Base-by-base conservation (phyloP, 2,888 invertebrate genomes). In the Drosophila anceps region DNA sequence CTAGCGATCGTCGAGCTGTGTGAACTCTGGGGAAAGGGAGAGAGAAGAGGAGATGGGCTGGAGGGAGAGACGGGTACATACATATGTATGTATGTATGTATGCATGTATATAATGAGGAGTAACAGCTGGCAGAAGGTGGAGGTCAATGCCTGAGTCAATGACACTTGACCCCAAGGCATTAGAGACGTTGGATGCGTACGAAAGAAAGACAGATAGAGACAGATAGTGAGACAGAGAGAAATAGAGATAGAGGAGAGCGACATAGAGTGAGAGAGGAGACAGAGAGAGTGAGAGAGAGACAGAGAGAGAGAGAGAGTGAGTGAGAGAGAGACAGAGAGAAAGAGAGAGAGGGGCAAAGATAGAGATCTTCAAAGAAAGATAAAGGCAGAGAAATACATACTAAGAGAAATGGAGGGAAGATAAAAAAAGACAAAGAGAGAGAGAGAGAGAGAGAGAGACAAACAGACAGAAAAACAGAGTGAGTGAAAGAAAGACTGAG, bases 131-230 rank as follows among this genome's bases (percentile, higher is more conserved):
- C 13, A 59, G 81, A 79, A 84, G 84, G 76, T 81, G 84, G 79
- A 68, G 83, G 85, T 84, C 83, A 83, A 81, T 75, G 85, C 46
- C 84, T 86, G 81, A 76, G 73, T 84, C 86, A 81, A 73, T 72
- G 86, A 84, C 84, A 54, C 57, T 75, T 84, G 84, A 84, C 86
- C 84, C 69, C 69, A 61, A 41, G 69, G 7, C 31, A 50, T 50
- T 53, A n/a, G 66, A 68, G 48, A 61, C 13, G 4, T 53, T 24
- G 6, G 53, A 33, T 50, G 50, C 18, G 50, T 50, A 18, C 53
- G 5, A 35, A 35, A 31, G 18, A 18, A 18, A 50, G 18, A 31
- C 18, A 53, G 43, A 15, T 54, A 33, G n/a, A 15, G 5, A 31
- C 33, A 27, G 10, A 4, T 18, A 35, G 24, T 24, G 29, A n/a